Evolutionary conservation across 2,888 invertebrate genomes (phyloP).

Genomic region (Sussaba pulchella): DNA sequence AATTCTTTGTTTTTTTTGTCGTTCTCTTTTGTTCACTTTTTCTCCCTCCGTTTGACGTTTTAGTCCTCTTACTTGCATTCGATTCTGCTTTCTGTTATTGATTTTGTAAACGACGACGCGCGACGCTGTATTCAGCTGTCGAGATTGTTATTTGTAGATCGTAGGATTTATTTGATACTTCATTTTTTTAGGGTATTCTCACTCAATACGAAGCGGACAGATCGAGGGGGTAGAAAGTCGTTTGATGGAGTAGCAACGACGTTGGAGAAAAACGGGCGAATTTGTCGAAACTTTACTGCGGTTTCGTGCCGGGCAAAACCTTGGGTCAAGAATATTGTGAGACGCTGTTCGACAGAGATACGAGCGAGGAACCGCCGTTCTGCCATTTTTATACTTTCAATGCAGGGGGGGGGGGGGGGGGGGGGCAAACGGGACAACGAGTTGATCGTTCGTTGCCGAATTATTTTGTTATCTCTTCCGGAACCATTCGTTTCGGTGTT

Average conservation of each 20-base stretch:
- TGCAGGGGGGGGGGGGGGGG: not conserved
- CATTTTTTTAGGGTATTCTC: slow-evolving; percentile 15
- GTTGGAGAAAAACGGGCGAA: slow-evolving; percentile 45
- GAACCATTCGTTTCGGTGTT: not conserved
- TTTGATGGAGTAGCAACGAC: slow-evolving; percentile 29
- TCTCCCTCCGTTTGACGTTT: not conserved
- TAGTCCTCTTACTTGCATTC: not conserved
- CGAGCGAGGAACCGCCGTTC: slow-evolving; percentile 36
- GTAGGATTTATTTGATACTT: slow-evolving; percentile 18
- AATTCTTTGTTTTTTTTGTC: slow-evolving; percentile 11
- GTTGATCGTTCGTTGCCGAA: slow-evolving; percentile 38
- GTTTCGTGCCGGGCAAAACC: slow-evolving; percentile 29
- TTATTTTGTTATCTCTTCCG: slow-evolving; percentile 40
- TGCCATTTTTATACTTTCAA: slow-evolving; percentile 36
- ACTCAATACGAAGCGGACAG: slow-evolving; percentile 7
- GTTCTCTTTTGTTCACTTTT: not conserved
- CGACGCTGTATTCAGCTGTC: not conserved
- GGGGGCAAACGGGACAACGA: not conserved
- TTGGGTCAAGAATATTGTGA: slow-evolving; percentile 42
- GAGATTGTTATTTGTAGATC: slow-evolving; percentile 30
- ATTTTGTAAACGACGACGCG: slow-evolving; percentile 17
- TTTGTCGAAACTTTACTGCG: slow-evolving; percentile 51
- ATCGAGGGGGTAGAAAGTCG: slow-evolving; percentile 2
- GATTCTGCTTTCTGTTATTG: not conserved
- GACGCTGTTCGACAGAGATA: slow-evolving; percentile 52